Percentiles rank a stretch among this genome's conserved stretches.
Conservation (phyloP, 2,888 invertebrate species). For the Formica aserva region DNA sequence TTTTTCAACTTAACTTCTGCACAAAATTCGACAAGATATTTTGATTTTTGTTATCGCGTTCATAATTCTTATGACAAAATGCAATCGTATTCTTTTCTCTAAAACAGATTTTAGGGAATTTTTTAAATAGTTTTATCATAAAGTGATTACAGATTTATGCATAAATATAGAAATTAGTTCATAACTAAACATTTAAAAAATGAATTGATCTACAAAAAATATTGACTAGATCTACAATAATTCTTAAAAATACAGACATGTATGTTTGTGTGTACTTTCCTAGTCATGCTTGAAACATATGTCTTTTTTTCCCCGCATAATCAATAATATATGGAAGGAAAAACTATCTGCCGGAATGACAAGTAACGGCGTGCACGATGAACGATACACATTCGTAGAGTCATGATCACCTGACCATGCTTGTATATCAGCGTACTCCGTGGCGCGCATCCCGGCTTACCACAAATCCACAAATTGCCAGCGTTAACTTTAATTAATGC, state of each 20-base stretch:
- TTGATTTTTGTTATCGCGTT: background rate
- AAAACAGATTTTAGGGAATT: background rate
- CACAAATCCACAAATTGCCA: constrained; percentile 82
- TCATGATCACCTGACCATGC: constrained; percentile 40
- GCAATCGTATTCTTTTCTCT: too few species aligned
- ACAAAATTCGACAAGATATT: background rate
- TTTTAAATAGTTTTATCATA: background rate
- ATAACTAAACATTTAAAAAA: background rate
- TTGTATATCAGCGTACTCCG: constrained; percentile 29
- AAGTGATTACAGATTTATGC: background rate
- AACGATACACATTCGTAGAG: constrained; percentile 22
- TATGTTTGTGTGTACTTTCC: background rate
- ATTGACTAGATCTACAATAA: background rate
- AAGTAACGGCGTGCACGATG: background rate
- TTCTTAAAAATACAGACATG: background rate
- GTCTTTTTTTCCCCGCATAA: background rate
- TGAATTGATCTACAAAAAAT: background rate
- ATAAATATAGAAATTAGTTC: background rate
- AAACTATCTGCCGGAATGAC: background rate
- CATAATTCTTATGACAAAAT: background rate
- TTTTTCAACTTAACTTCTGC: background rate
- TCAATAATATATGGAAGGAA: background rate
- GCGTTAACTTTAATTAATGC: constrained; percentile 82
- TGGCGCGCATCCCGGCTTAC: constrained; percentile 70
- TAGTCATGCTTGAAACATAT: background rate